Evolutionary conservation across 2,113 vertebrate genomes (phyloP).

Genomic region (Paramisgurnus dabryanus): DNA sequence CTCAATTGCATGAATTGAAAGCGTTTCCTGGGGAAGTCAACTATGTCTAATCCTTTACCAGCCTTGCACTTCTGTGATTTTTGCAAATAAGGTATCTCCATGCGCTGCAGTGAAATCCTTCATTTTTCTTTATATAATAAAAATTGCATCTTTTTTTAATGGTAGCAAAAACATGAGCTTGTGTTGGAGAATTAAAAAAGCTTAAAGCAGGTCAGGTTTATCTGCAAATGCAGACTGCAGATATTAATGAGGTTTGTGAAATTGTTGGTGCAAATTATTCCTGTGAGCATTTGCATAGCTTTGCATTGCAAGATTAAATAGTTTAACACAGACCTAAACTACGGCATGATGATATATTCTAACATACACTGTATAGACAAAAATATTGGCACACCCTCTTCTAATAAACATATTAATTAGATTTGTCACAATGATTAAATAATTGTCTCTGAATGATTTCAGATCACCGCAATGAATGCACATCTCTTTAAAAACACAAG

Average conservation of each 20-base stretch:
- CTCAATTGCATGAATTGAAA: conserved; percentile 9
- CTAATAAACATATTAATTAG: no score
- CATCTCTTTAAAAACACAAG: no score
- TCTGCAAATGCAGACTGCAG: background rate
- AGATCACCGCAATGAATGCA: no score
- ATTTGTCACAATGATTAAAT: no score
- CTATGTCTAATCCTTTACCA: conserved; percentile 20
- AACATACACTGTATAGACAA: no score
- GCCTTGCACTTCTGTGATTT: background rate
- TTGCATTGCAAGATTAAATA: background rate
- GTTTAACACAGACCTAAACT: background rate
- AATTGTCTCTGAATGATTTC: no score
- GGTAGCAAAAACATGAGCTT: conserved; percentile 24
- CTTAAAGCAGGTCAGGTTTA: conserved; percentile 31
- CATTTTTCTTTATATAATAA: conserved; percentile 52
- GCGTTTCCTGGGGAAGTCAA: background rate
- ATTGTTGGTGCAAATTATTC: background rate
- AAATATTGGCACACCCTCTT: no score
- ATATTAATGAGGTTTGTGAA: background rate
- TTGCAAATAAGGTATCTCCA: background rate
- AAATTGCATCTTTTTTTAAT: conserved; percentile 64
- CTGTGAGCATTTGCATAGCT: background rate
- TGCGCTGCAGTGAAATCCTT: conserved; percentile 24
- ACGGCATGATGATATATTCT: no score
- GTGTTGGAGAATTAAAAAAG: conserved; percentile 40